Evolutionary conservation across 2,888 invertebrate species (phyloP).

Genomic region (Drosophila nigricruria): DNA sequence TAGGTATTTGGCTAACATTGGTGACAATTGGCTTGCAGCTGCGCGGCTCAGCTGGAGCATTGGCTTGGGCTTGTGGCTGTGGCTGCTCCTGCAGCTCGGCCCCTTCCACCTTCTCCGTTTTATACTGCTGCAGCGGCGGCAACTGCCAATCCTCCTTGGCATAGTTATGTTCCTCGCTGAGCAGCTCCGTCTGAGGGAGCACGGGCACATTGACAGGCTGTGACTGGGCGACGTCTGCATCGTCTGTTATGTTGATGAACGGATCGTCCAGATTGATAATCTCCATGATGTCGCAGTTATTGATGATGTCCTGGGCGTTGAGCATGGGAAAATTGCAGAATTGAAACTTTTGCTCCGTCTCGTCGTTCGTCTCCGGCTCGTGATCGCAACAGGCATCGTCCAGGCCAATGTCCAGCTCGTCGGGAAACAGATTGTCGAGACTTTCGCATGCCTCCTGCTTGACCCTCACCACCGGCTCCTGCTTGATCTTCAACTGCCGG

Average conservation of each 20-base stretch:
- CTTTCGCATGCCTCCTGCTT: slow-evolving; percentile 84
- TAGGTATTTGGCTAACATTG: slow-evolving; percentile 80
- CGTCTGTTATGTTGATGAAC: slow-evolving; percentile 84
- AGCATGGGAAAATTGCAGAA: slow-evolving; percentile 83
- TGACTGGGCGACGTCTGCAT: slow-evolving; percentile 73
- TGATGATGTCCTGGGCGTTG: slow-evolving; percentile 83
- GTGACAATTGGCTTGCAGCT: slow-evolving; percentile 80
- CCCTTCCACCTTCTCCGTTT: slow-evolving; percentile 82
- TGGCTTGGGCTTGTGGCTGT: background rate
- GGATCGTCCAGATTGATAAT: slow-evolving; percentile 85
- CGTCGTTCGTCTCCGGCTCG: slow-evolving; percentile 61
- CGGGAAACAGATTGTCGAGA: slow-evolving; percentile 79
- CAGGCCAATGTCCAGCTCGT: slow-evolving; percentile 74
- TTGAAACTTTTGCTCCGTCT: slow-evolving; percentile 83
- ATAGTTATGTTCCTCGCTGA: slow-evolving; percentile 83
- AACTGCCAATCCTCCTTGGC: slow-evolving; percentile 83
- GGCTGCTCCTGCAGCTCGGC: slow-evolving; percentile 15
- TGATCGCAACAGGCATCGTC: slow-evolving; percentile 72
- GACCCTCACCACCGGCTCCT: slow-evolving; percentile 84
- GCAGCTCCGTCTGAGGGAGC: slow-evolving; percentile 74
- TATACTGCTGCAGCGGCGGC: slow-evolving; percentile 71
- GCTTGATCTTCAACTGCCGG: slow-evolving; percentile 83
- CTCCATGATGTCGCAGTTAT: slow-evolving; percentile 85
- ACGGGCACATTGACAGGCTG: slow-evolving; percentile 15
- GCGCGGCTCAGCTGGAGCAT: slow-evolving; percentile 45